Percentiles rank a stretch among this genome's conserved stretches.
These are phyloP conservation scores for Microtus montanus DNA, from an alignment of 2,113 vertebrate species.

Conservation along the genomic window DNA sequence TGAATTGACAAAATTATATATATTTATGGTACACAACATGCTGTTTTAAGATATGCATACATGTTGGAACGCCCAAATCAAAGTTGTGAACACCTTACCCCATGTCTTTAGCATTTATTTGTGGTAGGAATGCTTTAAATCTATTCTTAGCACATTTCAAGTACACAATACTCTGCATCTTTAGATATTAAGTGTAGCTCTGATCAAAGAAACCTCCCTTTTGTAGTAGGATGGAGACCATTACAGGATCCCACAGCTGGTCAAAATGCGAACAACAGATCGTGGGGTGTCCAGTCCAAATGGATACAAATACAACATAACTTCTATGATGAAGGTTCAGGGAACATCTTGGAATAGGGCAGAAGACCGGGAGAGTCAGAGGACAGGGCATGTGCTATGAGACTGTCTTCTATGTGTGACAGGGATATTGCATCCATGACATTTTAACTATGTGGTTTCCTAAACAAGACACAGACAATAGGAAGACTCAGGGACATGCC, in stretches of 20 bases:
- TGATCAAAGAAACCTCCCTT: not conserved
- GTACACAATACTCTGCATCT: not conserved
- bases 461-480: not conserved
- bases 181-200: not conserved
- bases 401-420: not conserved
- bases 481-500: not conserved
- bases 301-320: not conserved
- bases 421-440: not conserved
- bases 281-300: not conserved
- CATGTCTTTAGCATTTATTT: not conserved
- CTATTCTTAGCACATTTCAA: not conserved
- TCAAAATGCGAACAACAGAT: not conserved
- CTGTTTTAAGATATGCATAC: conserved; percentile 16
- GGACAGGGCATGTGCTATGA: not conserved
- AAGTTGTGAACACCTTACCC: not conserved
- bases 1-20: conserved; percentile 25
- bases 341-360: not conserved
- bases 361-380: not conserved
- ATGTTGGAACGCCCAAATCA: not conserved
- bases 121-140: not conserved
- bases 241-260: not conserved
- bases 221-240: not conserved
- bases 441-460: not conserved
- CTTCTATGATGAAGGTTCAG: not conserved
- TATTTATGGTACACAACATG: not conserved